Conservation (phyloP, 2,113 vertebrate genomes). For the Zapus hudsonius region DNA sequence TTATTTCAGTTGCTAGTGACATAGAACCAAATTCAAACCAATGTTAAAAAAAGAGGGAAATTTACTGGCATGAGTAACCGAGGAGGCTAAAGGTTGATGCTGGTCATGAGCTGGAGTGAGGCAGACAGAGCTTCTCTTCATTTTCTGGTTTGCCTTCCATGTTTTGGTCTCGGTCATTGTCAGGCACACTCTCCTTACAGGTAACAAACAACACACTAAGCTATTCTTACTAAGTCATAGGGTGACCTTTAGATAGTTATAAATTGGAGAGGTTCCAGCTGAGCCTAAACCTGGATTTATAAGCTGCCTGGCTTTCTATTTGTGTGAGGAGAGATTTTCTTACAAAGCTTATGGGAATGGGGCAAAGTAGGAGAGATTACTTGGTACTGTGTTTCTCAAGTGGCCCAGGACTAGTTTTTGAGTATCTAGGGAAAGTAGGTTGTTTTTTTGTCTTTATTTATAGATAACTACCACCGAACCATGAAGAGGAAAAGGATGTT, state of each 20-base stretch:
- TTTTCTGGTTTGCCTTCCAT: background rate
- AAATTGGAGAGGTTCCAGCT: background rate
- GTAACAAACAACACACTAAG: background rate
- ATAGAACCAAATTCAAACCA: constrained; percentile 47
- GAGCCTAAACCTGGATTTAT: background rate
- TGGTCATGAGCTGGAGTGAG: background rate
- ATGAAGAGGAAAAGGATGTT: constrained; percentile 60
- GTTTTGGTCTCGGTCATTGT: background rate
- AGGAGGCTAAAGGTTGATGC: background rate
- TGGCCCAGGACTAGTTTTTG: background rate
- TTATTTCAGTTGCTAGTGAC: constrained; percentile 54
- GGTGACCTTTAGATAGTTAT: background rate
- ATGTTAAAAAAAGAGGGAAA: constrained; percentile 12
- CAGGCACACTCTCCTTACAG: background rate
- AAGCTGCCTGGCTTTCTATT: background rate
- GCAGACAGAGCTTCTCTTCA: background rate
- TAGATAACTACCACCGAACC: constrained; percentile 74
- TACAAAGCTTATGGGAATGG: background rate
- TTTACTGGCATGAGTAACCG: background rate
- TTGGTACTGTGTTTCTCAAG: background rate
- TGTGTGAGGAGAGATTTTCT: background rate
- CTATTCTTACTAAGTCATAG: background rate
- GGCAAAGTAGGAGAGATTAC: background rate
- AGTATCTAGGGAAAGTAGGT: background rate
- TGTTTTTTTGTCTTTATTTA: constrained; percentile 82